Base-by-base conservation (phyloP, 2,888 invertebrate genomes). In the Oxycera nigricornis region DNA sequence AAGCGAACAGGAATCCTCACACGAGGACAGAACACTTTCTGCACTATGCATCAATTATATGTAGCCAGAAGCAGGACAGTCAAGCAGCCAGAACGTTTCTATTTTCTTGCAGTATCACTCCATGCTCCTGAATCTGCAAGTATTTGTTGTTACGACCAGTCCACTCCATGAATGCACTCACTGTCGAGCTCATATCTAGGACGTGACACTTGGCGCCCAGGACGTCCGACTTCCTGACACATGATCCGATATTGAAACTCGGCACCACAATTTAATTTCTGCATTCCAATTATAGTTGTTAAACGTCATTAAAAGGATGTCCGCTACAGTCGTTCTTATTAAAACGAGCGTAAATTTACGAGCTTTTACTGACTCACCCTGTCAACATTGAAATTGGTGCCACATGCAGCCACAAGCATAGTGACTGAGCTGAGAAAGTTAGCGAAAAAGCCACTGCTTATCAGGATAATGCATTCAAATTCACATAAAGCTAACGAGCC, bases 291-390 rank as follows among this genome's bases (percentile, higher is more conserved):
- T 70, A 70, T 55, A 22, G 55, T 70, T 70, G 46, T 70, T 55
- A 70, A 70, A 70, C 24, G 70, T 70, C 55, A 31, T 70, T 70
- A 70, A 70, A 28, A 70, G 52, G 31, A 70, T 52, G 70, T 70
- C 70, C 52, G 52, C 52, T 31, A 70, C 55, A 70, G 52, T 70
- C 70, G 22, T 35, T 14, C 20, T 70, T 55, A 70, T 70, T 70
- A 70, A 70, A 31, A 55, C 70, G 28, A 65, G 24, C 41, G 30
- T 59, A 59, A 30, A 26, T n/a, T 7, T 30, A 26, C 4, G 39
- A 9, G 24, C 22, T 55, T 22, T 55, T 24, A 17, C 24, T 7
- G 65, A 24, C 22, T 14, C 14, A 26, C 41, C 22, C 41, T 24
- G 22, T 1, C 24, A 35, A 65, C 24, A 39, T 65, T 9, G 65